phyloP scores from a whole-genome alignment of 2,113 vertebrate species.

The Urocolius indicus region DNA sequence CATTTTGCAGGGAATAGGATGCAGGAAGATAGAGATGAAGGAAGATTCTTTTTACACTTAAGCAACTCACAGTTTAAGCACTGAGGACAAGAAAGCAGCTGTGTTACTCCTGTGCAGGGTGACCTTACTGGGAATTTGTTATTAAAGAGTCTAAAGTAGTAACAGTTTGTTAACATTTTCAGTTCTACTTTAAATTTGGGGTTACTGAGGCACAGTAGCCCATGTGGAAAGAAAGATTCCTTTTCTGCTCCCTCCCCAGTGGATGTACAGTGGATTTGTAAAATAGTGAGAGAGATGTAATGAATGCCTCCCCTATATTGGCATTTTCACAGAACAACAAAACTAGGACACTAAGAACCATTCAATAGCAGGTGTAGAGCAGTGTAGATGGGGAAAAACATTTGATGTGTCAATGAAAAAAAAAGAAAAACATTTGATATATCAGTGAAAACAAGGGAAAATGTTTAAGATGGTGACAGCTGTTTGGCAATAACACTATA shows the following conservation, averaged over 20 bases:
- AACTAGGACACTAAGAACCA: background rate
- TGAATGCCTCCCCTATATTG: background rate
- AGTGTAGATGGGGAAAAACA: background rate
- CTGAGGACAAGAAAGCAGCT: background rate
- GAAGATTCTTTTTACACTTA: background rate
- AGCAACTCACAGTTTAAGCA: background rate
- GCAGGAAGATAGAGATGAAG: background rate
- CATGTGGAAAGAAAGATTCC: background rate
- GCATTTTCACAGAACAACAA: background rate
- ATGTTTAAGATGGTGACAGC: background rate
- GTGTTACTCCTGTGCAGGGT: background rate
- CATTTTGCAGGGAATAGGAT: background rate
- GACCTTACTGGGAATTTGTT: background rate
- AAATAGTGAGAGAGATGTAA: background rate
- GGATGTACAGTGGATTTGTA: background rate
- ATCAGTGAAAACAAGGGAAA: background rate
- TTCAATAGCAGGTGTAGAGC: background rate
- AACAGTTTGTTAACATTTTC: background rate
- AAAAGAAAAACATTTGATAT: background rate
- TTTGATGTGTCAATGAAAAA: background rate
- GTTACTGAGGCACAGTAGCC: background rate
- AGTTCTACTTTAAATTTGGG: background rate
- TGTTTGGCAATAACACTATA: background rate
- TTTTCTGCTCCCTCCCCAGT: background rate
- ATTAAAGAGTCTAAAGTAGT: background rate